Conservation (phyloP, 2,113 vertebrate species). For the Indicator indicator region DNA sequence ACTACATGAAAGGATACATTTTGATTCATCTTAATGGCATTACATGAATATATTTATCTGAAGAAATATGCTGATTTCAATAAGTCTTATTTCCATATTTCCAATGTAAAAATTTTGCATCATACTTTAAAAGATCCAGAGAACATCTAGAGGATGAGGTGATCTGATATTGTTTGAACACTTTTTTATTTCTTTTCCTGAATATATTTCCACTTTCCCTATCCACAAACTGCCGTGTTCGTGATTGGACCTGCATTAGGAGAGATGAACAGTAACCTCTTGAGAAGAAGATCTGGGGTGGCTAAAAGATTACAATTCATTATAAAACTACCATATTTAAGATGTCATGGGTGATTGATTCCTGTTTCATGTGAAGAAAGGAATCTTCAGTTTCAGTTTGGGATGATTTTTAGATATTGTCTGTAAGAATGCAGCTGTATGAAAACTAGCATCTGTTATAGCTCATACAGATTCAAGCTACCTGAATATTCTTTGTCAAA, state of each 20-base stretch:
- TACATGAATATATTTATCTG: background rate
- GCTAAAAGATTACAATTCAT: background rate
- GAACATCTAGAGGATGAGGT: background rate
- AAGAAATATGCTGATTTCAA: background rate
- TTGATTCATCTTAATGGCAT: background rate
- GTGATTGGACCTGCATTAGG: background rate
- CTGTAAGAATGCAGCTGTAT: background rate
- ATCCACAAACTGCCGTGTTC: background rate
- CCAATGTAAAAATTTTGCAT: background rate
- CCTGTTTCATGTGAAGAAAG: background rate
- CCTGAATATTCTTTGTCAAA: background rate
- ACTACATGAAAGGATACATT: background rate
- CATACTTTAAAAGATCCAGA: background rate
- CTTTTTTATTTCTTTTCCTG: background rate
- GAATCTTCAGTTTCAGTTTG: background rate
- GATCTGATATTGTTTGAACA: background rate
- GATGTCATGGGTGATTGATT: background rate
- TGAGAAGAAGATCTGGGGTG: background rate
- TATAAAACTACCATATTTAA: background rate
- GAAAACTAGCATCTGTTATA: background rate
- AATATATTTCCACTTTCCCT: background rate
- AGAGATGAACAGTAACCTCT: background rate
- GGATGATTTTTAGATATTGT: background rate
- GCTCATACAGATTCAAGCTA: background rate
- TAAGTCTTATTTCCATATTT: background rate